Evolutionary conservation across 1,140 invertebrate genomes (phyloP), one percentile per base, ranked within the genome.

Genomic region (Drosophila hydei): DNA sequence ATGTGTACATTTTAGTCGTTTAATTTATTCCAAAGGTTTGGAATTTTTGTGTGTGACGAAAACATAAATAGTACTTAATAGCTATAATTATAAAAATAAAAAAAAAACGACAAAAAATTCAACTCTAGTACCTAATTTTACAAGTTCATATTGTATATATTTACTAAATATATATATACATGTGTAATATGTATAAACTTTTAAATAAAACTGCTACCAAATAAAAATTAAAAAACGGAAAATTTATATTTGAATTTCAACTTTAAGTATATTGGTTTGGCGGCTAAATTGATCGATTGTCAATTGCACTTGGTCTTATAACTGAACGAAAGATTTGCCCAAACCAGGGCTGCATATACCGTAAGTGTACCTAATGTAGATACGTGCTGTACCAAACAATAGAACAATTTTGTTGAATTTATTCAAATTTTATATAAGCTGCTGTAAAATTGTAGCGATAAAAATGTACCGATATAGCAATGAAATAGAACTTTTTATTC

Each of bases 151-250:
- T n/a, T n/a, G 80, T 85, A 77, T 88, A 75, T 77, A 45, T 45
- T 19, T 83, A 81, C 40, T 72, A 75, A 87, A 64, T 65, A 59
- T 70, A 54, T 62, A 72, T 33, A 33, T 33, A 61, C 72, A 61
- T 78, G 79, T 85, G 40, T 85, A 71, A 70, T 79, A 65, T 79
- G 50, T 61, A 65, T 75, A 77, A 85, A 80, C 56, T 21, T 80
- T 87, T 77, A 75, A 85, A 85, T 85, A 85, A 85, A 87, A 87
- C 81, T 81, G 81, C 81, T 85, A 85, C 81, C 81, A 85, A 85
- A 85, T 85, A 63, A 73, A 77, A 52, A 18, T 16, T 3, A 7
- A 47, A 30, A 50, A 50, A 51, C 48, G 58, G 16, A 11, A 8
- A 7, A 2, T 6, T 12, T 21, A 16, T 16, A 8, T 12, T 52